These are phyloP conservation scores for Nematostella vectensis DNA, from an alignment of 92 coral and sea anemone genomes.

Conservation along the genomic window DNA sequence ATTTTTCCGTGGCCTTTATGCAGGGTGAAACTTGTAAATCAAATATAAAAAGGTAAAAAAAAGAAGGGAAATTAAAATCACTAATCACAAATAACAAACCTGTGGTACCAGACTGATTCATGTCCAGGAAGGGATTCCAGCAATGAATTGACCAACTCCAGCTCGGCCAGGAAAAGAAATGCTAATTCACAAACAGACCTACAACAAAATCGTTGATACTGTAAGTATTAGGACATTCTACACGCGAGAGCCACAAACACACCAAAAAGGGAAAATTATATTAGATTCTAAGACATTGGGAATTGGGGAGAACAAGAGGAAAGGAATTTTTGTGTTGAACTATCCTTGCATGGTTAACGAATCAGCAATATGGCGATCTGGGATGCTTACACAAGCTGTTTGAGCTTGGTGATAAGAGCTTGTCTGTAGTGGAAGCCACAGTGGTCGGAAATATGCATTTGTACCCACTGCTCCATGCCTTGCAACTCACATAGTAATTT, in stretches of 20 bases:
- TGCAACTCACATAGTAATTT: conserved; percentile 62
- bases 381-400: conserved; percentile 48
- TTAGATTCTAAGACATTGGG: no score
- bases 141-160: conserved; percentile 40
- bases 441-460: conserved; percentile 82
- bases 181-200: conserved; percentile 51
- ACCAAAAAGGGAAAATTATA: no score
- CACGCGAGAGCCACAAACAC: no score
- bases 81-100: no score
- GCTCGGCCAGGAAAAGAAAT: conserved; percentile 44
- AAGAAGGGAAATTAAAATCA: no score
- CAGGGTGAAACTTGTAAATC: no score
- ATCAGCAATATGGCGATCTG: no score
- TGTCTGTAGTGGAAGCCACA: conserved; percentile 78
- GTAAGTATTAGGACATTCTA: not conserved
- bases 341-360: no score
- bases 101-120: conserved; percentile 85
- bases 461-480: conserved; percentile 57
- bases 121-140: conserved; percentile 79
- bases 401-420: conserved; percentile 45
- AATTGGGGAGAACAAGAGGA: no score
- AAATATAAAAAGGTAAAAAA: no score
- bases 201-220: conserved; percentile 1
- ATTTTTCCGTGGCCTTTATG: no score
- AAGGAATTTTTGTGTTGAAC: no score